A percentile compares a stretch with the other conserved stretches of the same genome.
These are phyloP conservation scores for Bugulina stolonifera DNA, from an alignment of 2,888 invertebrate species.

Conservation along the genomic window DNA sequence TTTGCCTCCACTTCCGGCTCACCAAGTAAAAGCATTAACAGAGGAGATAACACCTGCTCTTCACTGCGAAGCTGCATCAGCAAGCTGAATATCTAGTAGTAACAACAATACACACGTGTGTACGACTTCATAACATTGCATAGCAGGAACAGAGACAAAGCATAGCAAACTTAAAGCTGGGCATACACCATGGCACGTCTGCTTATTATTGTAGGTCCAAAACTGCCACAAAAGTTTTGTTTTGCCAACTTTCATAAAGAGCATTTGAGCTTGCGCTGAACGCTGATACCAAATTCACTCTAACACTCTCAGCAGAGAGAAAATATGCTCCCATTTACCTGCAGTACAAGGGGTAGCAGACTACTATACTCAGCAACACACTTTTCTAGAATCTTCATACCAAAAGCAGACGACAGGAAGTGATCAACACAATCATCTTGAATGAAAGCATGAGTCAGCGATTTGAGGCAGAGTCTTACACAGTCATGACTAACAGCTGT, in stretches of 20 bases:
- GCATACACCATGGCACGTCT: too few relatives aligned
- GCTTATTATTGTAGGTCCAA: too few relatives aligned
- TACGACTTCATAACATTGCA: too few relatives aligned
- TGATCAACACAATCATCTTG: constrained; percentile 22
- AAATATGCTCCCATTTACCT: too few relatives aligned
- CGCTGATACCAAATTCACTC: too few relatives aligned
- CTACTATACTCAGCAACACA: constrained; percentile 17
- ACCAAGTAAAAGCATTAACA: neutral
- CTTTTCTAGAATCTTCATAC: constrained; percentile 14
- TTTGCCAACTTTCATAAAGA: too few relatives aligned
- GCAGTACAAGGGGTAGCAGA: constrained; percentile 7
- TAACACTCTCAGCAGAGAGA: too few relatives aligned
- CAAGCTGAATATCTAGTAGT: constrained; percentile 7
- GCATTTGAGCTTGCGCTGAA: too few relatives aligned
- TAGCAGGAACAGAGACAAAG: too few relatives aligned
- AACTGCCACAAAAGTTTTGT: too few relatives aligned
- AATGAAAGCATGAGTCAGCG: neutral
- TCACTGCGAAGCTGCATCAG: constrained; percentile 17
- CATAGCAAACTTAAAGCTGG: too few relatives aligned
- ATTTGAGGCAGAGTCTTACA: neutral
- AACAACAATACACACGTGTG: too few relatives aligned
- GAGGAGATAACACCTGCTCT: constrained; percentile 20
- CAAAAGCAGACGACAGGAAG: constrained; percentile 15
- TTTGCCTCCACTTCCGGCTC: neutral
- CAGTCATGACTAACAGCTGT: neutral